phyloP scores from a whole-genome alignment of 1,140 invertebrate genomes.

The Teleopsis dalmanni region DNA sequence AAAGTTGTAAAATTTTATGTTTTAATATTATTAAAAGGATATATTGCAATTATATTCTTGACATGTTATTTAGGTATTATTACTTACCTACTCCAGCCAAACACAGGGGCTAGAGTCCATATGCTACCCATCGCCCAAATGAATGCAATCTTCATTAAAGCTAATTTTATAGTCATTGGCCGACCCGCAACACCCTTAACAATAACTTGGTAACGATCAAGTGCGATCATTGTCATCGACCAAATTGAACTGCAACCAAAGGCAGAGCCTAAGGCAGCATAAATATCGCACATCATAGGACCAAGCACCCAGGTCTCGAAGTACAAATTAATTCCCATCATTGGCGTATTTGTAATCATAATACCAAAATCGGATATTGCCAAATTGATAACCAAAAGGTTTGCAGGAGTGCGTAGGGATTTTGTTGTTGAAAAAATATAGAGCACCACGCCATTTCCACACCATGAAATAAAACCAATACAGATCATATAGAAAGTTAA shows the following conservation, averaged over 20 bases:
- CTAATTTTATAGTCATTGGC: conserved; percentile 60
- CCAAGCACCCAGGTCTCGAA: conserved; percentile 80
- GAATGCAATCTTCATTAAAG: conserved; percentile 57
- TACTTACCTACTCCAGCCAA: conserved; percentile 58
- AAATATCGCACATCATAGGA: conserved; percentile 73
- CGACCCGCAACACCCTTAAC: conserved; percentile 64
- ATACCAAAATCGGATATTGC: conserved; percentile 68
- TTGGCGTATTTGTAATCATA: conserved; percentile 75
- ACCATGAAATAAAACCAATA: conserved; percentile 44
- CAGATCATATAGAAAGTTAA: conserved; percentile 35
- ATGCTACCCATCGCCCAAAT: conserved; percentile 61
- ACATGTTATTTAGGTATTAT: no score
- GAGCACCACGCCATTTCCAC: conserved; percentile 56
- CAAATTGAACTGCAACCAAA: conserved; percentile 78
- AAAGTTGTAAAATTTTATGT: no score
- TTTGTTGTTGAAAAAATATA: conserved; percentile 57
- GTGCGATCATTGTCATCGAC: conserved; percentile 77
- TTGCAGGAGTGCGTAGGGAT: conserved; percentile 51
- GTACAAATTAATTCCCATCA: conserved; percentile 81
- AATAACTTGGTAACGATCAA: conserved; percentile 83
- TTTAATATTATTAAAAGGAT: no score
- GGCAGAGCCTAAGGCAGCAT: conserved; percentile 69
- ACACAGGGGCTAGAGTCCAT: conserved; percentile 62
- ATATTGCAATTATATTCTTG: no score
- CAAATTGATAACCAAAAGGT: conserved; percentile 53